Evolutionary conservation across 1,140 invertebrate genomes (phyloP).

Genomic region (Apis laboriosa): DNA sequence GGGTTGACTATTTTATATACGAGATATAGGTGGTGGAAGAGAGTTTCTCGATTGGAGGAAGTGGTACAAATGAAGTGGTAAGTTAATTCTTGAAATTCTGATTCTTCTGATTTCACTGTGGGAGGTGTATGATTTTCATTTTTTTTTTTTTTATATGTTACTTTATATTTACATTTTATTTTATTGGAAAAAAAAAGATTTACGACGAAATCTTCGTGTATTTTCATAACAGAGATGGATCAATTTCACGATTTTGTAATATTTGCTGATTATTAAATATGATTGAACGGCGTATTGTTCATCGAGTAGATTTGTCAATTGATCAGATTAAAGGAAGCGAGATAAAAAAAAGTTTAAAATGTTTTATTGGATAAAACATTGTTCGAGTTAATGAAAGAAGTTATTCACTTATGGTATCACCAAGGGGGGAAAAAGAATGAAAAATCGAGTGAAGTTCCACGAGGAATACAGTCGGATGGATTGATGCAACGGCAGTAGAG

Average conservation of each 20-base stretch:
- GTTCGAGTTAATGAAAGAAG: background rate
- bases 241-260: too few relatives aligned
- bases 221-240: too few relatives aligned
- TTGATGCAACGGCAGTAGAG: background rate
- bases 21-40: too few relatives aligned
- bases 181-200: too few relatives aligned
- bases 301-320: background rate
- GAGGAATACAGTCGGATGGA: background rate
- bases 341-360: background rate
- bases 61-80: background rate
- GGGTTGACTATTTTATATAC: background rate
- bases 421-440: accelerated
- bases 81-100: background rate
- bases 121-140: too few relatives aligned
- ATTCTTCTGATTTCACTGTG: background rate
- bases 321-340: background rate
- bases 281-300: too few relatives aligned
- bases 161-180: too few relatives aligned
- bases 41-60: background rate
- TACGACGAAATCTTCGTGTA: too few relatives aligned
- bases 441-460: background rate
- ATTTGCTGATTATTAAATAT: too few relatives aligned
- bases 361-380: background rate
- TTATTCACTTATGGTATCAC: background rate
- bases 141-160: too few relatives aligned